Percentiles rank a stretch among this genome's conserved stretches.
phyloP scores from a whole-genome alignment of 2,113 vertebrate genomes.

The Pomatorhinus ruficollis region DNA sequence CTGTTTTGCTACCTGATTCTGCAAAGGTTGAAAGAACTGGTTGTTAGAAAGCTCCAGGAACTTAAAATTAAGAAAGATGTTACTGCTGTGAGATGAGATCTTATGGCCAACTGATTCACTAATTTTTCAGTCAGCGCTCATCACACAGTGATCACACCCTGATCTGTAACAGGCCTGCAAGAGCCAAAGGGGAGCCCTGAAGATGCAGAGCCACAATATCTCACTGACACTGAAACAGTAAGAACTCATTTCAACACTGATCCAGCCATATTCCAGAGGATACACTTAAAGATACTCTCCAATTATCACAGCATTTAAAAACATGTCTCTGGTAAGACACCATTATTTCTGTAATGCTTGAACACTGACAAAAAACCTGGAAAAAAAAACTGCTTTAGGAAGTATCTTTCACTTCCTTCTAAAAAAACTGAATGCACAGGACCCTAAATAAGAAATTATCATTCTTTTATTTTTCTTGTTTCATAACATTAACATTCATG shows the following conservation, averaged over 20 bases:
- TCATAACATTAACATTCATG: background rate
- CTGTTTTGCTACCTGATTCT: constrained; percentile 77
- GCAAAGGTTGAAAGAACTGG: background rate
- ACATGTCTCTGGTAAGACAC: background rate
- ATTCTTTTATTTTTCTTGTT: background rate
- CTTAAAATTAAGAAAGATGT: background rate
- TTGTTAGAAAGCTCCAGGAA: background rate
- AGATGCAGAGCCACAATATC: background rate
- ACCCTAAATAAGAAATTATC: background rate
- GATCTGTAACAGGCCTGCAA: background rate
- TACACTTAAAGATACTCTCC: background rate
- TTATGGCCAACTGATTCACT: background rate
- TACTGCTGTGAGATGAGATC: background rate
- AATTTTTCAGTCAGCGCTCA: background rate
- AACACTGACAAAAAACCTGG: background rate
- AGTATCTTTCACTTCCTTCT: background rate
- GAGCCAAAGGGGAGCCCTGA: background rate
- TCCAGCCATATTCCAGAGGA: background rate
- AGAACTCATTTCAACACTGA: background rate
- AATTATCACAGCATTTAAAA: background rate
- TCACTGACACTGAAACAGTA: background rate
- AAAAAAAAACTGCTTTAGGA: background rate
- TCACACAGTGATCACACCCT: background rate
- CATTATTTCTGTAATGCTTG: background rate
- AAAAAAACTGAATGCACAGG: background rate